Evolutionary conservation across 2,888 invertebrate species (phyloP).

Genomic region (Drosophila paranaensis): DNA sequence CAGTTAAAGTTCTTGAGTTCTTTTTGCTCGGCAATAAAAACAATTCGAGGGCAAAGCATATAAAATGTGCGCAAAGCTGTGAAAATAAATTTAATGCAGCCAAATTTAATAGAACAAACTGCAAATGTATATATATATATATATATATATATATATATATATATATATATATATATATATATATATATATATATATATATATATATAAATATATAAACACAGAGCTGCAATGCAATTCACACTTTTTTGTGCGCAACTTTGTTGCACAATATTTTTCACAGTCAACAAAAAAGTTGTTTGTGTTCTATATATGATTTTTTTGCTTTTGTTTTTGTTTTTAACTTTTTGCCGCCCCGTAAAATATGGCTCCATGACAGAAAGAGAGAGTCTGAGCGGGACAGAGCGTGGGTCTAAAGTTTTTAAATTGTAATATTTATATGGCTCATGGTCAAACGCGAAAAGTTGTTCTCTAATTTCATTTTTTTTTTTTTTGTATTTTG

Average conservation of each 20-base stretch:
- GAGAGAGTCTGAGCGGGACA: background rate
- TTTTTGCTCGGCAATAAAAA: constrained; percentile 26
- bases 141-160: constrained; percentile 1
- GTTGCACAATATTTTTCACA: constrained; percentile 55
- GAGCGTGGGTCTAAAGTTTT: constrained; percentile 34
- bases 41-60: constrained; percentile 21
- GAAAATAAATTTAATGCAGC: constrained; percentile 37
- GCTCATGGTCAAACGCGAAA: constrained; percentile 53
- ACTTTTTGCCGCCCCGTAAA: constrained; percentile 17
- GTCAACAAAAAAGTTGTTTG: constrained; percentile 54
- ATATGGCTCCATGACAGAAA: constrained; percentile 23
- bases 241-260: constrained; percentile 52
- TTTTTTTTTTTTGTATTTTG: background rate
- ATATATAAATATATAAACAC: background rate
- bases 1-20: constrained; percentile 8
- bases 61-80: constrained; percentile 13
- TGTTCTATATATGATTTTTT: constrained; percentile 15
- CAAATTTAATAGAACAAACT: constrained; percentile 38
- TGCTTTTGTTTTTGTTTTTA: constrained; percentile 2
- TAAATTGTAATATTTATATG: constrained; percentile 61
- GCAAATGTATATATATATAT: constrained; percentile 10
- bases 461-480: constrained; percentile 20
- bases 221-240: constrained; percentile 44
- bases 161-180: constrained; percentile 3
- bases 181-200: constrained; percentile 2